Evolutionary conservation across 2,888 invertebrate genomes (phyloP).

Genomic region (Hydraecia micacea): DNA sequence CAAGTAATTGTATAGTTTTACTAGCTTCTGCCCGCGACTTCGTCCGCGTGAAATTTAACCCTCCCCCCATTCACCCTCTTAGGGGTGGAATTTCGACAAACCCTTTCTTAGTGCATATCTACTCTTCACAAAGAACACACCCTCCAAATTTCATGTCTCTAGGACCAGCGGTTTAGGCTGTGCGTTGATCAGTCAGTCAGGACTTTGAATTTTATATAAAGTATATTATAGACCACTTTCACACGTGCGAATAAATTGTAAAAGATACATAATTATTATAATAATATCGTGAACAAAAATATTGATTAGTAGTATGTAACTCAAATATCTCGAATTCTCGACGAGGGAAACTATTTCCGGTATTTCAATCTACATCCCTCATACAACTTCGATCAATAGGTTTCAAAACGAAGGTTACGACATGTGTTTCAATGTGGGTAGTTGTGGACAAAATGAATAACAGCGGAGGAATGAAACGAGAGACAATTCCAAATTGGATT

Average conservation of each 20-base stretch:
- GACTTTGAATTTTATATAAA: no score
- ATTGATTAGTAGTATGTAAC: not conserved
- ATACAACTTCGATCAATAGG: conserved; percentile 11
- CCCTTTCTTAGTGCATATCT: no score
- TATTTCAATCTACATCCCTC: conserved; percentile 5
- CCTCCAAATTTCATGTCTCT: no score
- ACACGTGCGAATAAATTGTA: not conserved
- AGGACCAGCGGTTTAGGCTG: no score
- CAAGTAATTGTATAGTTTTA: conserved; percentile 3
- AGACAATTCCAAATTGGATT: conserved; percentile 19
- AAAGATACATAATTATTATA: not conserved
- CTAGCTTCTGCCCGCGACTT: no score
- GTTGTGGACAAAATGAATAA: conserved; percentile 1
- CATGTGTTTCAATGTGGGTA: not conserved
- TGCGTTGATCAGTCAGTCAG: no score
- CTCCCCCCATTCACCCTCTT: no score
- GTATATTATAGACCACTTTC: no score
- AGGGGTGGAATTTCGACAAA: no score
- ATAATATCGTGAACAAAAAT: not conserved
- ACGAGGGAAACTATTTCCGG: not conserved
- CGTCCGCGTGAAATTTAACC: no score
- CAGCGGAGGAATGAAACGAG: not conserved
- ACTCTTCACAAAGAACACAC: no score
- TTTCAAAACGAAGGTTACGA: not conserved
- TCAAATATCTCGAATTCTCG: not conserved